Evolutionary conservation across 2,888 invertebrate genomes (phyloP), one percentile per base, ranked within the genome.

Genomic region (Carcina quercana): DNA sequence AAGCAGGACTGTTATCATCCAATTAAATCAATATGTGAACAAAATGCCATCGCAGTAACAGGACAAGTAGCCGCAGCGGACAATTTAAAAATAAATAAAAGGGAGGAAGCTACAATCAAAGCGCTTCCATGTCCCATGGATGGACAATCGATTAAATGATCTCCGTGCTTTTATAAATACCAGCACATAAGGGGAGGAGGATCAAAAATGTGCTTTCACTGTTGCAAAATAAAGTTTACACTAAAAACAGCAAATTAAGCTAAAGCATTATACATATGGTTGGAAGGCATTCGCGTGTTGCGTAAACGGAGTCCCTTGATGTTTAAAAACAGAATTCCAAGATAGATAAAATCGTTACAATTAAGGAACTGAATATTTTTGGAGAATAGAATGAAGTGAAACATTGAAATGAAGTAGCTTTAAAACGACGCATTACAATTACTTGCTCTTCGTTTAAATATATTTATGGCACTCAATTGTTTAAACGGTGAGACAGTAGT

Each of bases 91-190:
- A 73, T 73, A 70, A 64, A 75, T 69, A 69, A 62, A 71, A 53
- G 66, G 59, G 64, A 73, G 78, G 78, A 79, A 76, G 68, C 69
- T 58, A 59, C 61, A 73, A 79, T 79, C 68, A 80, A 72, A 71
- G 76, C 66, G 67, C 59, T 67, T 74, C 63, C 70, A 66, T 48
- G 59, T 59, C 58, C 59, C 61, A 66, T 67, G 69, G 65, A 60
- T 67, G 71, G 71, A 67, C 76, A 75, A 76, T 74, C 72, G 69
- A 72, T 74, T 71, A 66, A 65, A 69, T 65, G 58, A 59, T 53
- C 48, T 50, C 50, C 50, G 44, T 46, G 50, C 47, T 26, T 34
- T 37, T 25, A 48, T 47, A 27, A 50, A 33, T 25, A 35, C 28
- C 17, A 6, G 15, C 26, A 34, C 48, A 50, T 50, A 47, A 52